Percentiles rank a stretch among this genome's conserved stretches.
phyloP scores from a whole-genome alignment of 2,797 vertebrate genomes.

The Epinephelus malabaricus region DNA sequence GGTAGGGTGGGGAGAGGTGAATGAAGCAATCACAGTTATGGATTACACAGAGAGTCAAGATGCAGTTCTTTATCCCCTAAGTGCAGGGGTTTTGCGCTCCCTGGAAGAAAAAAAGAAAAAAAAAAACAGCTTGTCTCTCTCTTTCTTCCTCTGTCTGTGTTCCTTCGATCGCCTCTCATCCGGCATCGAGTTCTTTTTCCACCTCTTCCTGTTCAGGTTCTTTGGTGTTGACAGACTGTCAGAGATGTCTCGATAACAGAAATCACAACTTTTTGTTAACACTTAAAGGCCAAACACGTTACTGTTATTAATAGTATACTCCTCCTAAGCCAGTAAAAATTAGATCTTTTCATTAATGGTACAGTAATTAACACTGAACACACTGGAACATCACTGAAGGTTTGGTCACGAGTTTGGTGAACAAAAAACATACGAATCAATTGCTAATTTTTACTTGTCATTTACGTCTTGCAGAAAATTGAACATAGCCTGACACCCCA shows the following conservation, averaged over 20 bases:
- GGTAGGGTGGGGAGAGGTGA: conserved; percentile 33
- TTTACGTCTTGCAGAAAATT: too few relatives aligned
- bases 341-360: neutral
- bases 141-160: conserved; percentile 48
- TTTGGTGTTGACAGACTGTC: conserved; percentile 56
- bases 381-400: neutral
- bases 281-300: conserved; percentile 7
- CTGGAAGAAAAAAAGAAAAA: conserved; percentile 13
- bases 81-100: conserved; percentile 46
- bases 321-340: neutral
- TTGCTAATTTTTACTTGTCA: too few relatives aligned
- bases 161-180: conserved; percentile 64
- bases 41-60: conserved; percentile 64
- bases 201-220: conserved; percentile 38
- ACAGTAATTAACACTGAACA: neutral
- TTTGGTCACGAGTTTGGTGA: too few relatives aligned
- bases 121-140: conserved; percentile 21
- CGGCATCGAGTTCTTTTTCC: conserved; percentile 32
- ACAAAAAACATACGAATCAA: too few relatives aligned
- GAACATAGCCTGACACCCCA: too few relatives aligned
- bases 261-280: conserved; percentile 42
- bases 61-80: conserved; percentile 59
- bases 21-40: conserved; percentile 72
- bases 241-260: conserved; percentile 53
- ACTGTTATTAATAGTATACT: neutral